Base-by-base conservation (phyloP, 2,113 vertebrate species). In the Anguilla rostrata region DNA sequence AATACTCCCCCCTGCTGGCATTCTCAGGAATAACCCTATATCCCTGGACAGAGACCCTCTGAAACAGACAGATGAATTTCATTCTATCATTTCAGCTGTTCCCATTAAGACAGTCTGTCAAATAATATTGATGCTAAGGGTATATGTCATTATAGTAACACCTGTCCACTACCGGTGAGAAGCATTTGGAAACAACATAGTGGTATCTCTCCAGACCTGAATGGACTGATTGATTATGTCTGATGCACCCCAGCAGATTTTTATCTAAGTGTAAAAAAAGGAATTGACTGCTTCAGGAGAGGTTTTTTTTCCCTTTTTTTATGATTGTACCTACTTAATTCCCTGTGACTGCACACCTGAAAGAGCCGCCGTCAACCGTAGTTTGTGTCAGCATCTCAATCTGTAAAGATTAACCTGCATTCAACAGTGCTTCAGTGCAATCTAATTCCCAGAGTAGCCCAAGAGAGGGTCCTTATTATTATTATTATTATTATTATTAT, bases 1-100 rank as follows among this genome's bases (percentile, higher is more conserved):
- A 86, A 86, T 20, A 86, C 85, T 82, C 53, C 85, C 85, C 85
- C 56, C 85, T 86, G 79, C 56, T 86, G 85, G 40, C 39, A 29
- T 5, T 20, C 4, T 60, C 3, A 2, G 39, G 5, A 39, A 84
- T 26, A 41, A n/a, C 11, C 60, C 12, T n/a, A 12, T 56, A 29
- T 82, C n/a, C 49, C 60, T 26, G 60, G 60, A 53, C 12, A 20
- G 29, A 29, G 71, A 34, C 26, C 9, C 16, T 75, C 5, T 75
- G 6, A 75, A 34, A 34, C n/a, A 75, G 71, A 12, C n/a, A 75
- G 71, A 75, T 75, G 20, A 2, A 71, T n/a, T 22, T n/a, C 63
- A 71, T 80, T 29, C 78, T 16, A 81, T 26, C 12, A 41, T 81
- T 81, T 81, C 80, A 81, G 41, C 4, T 15, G 16, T 81, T 81